Base-by-base conservation (phyloP, 2,888 invertebrate species). In the Tipula vernalis region DNA sequence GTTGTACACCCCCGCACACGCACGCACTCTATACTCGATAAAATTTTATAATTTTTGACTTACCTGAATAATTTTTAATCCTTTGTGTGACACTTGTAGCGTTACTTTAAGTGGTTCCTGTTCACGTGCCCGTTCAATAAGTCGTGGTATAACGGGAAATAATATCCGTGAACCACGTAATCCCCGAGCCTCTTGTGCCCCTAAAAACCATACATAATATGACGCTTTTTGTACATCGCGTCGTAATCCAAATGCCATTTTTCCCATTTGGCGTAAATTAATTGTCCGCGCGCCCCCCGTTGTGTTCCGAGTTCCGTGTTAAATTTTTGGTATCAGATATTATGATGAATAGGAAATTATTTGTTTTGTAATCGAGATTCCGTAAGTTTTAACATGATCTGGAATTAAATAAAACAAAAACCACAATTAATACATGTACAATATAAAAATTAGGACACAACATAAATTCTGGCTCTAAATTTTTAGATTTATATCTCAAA, bases 151-250 rank as follows among this genome's bases (percentile, higher is more conserved):
- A 87, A 97, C 97, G 12, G 97, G 96, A 87, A 96, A 93, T 87
- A 98, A 96, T 89, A 95, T 97, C 90, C 97, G 96, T 89, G 96
- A 94, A 42, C 98, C 98, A 0, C 97, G 92, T 39, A 98, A 92
- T 0, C 97, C 98, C 89, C 96, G 95, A 87, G 97, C 96, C 92
- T 99, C 98, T 92, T 98, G 96, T 89, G 98, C 98, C 36, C 99
- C 99, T 90, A 99, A 94, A 93, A 98, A 97, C 96, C 97, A 97
- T 88, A 97, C 97, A 92, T 97, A 97, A 92, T 97, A 97, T 51
- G 96, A 96, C 87, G 96, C 96, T 91, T 97, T 97, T 92, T 97
- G 97, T 89, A 97, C 95, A 91, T 97, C 97, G 92, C 96, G 96
- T 91, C 95, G 95, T 89, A 95, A 91, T 92, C 95, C 94, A 90